Evolutionary conservation across 2,113 vertebrate genomes (phyloP).

Genomic region (Mixornis gularis): DNA sequence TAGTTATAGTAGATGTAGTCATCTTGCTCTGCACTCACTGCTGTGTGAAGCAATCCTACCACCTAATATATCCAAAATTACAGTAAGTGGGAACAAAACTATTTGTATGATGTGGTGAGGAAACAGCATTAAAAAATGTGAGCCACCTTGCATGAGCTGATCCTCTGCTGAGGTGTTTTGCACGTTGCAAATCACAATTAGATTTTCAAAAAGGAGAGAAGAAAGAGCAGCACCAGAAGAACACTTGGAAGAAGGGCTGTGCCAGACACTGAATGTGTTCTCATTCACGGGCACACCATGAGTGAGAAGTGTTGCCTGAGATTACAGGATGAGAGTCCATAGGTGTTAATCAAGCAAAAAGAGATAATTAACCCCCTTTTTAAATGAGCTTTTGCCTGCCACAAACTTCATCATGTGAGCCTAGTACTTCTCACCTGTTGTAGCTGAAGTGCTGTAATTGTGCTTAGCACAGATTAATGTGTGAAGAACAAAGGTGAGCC

Average conservation of each 20-base stretch:
- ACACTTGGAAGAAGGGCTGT: neutral
- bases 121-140: neutral
- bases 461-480: neutral
- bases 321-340: neutral
- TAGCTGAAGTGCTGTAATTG: neutral
- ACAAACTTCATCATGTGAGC: neutral
- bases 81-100: neutral
- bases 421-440: neutral
- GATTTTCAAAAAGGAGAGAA: neutral
- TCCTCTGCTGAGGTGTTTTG: neutral
- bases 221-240: neutral
- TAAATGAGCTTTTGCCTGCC: neutral
- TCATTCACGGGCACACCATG: neutral
- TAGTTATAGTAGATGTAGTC: neutral
- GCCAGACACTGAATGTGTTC: neutral
- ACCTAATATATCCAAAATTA: neutral
- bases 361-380: neutral
- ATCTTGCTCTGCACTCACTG: neutral
- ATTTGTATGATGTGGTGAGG: neutral
- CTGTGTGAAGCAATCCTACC: neutral
- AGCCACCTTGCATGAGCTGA: neutral
- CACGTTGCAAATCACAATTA: accelerated
- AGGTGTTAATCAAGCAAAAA: neutral
- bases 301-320: neutral
- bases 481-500: neutral